Evolutionary conservation across 2,113 vertebrate genomes (phyloP), one percentile per base, ranked within the genome.

Genomic region (Rhadina sibilatrix): DNA sequence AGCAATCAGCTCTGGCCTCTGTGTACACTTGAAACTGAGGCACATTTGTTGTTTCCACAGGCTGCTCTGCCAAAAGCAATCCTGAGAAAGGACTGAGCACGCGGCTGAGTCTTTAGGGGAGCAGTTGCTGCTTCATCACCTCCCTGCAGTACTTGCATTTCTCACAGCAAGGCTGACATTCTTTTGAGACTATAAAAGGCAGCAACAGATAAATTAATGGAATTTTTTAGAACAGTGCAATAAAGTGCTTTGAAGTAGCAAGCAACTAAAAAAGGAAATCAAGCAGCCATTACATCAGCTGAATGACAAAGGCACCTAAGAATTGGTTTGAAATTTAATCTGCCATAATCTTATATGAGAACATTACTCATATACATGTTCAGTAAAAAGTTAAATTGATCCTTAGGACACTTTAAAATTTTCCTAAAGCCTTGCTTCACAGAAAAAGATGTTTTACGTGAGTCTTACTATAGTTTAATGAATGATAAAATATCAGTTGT

Each of bases 181-280:
- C 72, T 91, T 89, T 72, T 56, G 22, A 91, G 35, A 77, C 53
- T 89, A 63, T 79, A 80, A 93, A 84, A 94, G 59, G 77, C 63
- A 95, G 64, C 77, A 95, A 72, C 16, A 89, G 63, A 89, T 60
- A 83, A 96, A 93, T 76, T 64, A 93, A 87, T 22, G 50, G 3
- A 8, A 72, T 87, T 83, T 83, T 83, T 87, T 72, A 92, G 78
- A 85, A 70, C 33, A 59, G 3, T 76, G 71, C 30, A 93, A 76
- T 72, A 68, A 89, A 79, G 78, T 35, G n/a, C 59, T 89, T 77
- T 74, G 46, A 93, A 91, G 64, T 61, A 91, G 54, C 24, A 86
- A 86, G 66, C 63, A 93, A 66, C 87, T 95, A 65, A 87, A 90
- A 90, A 94, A 93, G 66, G 71, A 95, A 89, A 83, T 42, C 33